Evolutionary conservation across 2,797 vertebrate species (phyloP).

Genomic region (Galaxias olidus): DNA sequence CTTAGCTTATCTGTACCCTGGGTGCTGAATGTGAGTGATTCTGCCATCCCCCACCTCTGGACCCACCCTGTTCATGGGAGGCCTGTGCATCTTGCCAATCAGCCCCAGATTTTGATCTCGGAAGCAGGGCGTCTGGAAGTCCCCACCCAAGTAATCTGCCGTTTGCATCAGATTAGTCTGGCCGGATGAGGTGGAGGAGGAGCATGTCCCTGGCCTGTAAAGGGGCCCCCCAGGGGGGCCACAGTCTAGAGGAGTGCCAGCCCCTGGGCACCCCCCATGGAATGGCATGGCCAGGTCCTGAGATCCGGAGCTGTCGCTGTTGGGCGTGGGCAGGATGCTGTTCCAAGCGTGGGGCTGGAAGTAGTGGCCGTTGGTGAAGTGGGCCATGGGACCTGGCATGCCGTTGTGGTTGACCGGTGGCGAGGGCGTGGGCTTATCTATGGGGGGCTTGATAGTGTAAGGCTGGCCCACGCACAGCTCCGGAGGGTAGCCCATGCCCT

Average conservation of each 20-base stretch:
- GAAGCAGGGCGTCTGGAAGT: constrained; percentile 99
- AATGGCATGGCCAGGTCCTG: constrained; percentile 95
- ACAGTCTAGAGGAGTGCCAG: constrained; percentile 84
- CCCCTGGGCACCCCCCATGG: constrained; percentile 83
- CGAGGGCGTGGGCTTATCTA: constrained; percentile 94
- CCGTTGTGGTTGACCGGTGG: constrained; percentile 86
- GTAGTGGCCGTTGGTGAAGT: constrained; percentile 94
- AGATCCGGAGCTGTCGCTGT: constrained; percentile 99
- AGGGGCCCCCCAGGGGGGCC: constrained; percentile 83
- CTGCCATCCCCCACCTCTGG: constrained; percentile 88
- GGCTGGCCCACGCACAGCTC: constrained; percentile 95
- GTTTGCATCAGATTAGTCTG: constrained; percentile 97
- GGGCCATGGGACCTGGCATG: constrained; percentile 83
- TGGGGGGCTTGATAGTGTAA: constrained; percentile 88
- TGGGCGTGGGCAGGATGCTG: constrained; percentile 97
- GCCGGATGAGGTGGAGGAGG: constrained; percentile 78
- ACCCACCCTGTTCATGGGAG: constrained; percentile 85
- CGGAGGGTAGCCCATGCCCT: constrained; percentile 86
- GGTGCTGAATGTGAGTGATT: constrained; percentile 95
- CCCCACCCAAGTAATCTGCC: constrained; percentile 95
- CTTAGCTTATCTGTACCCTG: constrained; percentile 98
- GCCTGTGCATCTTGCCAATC: constrained; percentile 95
- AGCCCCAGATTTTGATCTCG: constrained; percentile 95
- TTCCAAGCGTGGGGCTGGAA: constrained; percentile 92
- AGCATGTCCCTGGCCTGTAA: constrained; percentile 87